Evolutionary conservation across 2,113 vertebrate species (phyloP), one percentile per base, ranked within the genome.

Genomic region (Hemibates koningsi): DNA sequence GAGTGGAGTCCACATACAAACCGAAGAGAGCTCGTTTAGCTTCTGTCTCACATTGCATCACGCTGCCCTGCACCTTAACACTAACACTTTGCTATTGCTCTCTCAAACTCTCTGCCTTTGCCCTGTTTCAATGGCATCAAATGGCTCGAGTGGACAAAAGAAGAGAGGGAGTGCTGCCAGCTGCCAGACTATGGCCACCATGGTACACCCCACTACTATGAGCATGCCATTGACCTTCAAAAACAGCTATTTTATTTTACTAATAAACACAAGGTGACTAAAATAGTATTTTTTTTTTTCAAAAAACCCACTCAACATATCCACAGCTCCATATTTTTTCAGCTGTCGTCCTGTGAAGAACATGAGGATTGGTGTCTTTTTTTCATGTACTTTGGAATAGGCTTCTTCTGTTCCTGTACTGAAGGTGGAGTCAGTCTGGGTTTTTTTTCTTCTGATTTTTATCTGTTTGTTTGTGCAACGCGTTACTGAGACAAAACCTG

Each of bases 11-110:
- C 43, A 32, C 86, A 21, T 84, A 45, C 81, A 71, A 73, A 86
- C 73, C 66, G 14, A 19, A 86, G 61, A 83, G 81, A 61, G 73
- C 80, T 85, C 80, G 76, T 88, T 93, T 90, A 95, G 94, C 95
- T 95, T 95, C 95, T 95, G 96, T 96, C 95, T 96, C 91, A 89
- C 93, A 94, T 95, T 90, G 94, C 91, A 95, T 96, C 95, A 95
- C 90, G 93, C 93, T 91, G 92, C 93, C 95, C 93, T 95, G 95
- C 91, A 95, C 95, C 94, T 93, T 95, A 92, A 96, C 93, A 93
- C 88, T 32, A 81, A 85, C 81, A 61, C 84, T 94, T 86, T 86
- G 84, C 89, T 24, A 41, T 14, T 88, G 89, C 91, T 89, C 91
- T 83, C 90, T 89, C 84, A 80, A 76, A 89, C 88, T 88, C 24